Evolutionary conservation across 1,140 invertebrate genomes (phyloP), one percentile per base, ranked within the genome.

Genomic region (Apocrypta bakeri): DNA sequence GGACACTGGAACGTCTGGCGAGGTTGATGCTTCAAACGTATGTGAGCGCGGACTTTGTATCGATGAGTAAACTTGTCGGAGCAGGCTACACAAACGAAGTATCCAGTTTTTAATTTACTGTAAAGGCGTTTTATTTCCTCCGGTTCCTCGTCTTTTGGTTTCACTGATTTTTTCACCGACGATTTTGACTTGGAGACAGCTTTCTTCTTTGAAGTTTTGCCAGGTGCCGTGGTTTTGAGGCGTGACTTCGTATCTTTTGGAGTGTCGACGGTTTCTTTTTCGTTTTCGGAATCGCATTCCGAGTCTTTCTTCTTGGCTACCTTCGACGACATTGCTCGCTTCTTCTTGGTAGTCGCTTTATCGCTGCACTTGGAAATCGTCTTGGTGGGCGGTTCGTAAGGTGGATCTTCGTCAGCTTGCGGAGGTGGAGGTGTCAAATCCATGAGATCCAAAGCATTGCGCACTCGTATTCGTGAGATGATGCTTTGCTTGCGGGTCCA

Each of bases 1-100:
- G 84, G 77, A 27, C 87, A 88, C 0, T 64, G 48, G 21, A 83
- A 85, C 1, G 73, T 71, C 11, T 84, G 66, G 6, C 17, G 61
- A 0, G 73, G 81, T 14, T 80, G 69, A 56, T 87, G 88, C 2
- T 84, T 81, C 29, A 63, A 3, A 48, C 42, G 64, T 29, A 87
- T 27, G 31, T 88, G 87, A 1, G 66, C 31, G 1, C 85, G 80
- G 8, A 95, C 92, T 87, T 95, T 94, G 64, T 86, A 84, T 0
- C 86, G 79, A 68, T 87, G 86, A 4, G 40, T 66, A 29, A 87
- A 88, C 68, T 84, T 77, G 17, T 87, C 85, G 1, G 83, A 86
- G 31, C 88, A 93, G 63, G 88, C 83, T 0, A 87, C 81, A 84
- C 93, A 93, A 64, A 83, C 89, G 6, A 86, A 75, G 25, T 31